A percentile compares a stretch with the other conserved stretches of the same genome.
Evolutionary conservation across 2,888 invertebrate genomes (phyloP).

Genomic region (Ectropis crepuscularia): DNA sequence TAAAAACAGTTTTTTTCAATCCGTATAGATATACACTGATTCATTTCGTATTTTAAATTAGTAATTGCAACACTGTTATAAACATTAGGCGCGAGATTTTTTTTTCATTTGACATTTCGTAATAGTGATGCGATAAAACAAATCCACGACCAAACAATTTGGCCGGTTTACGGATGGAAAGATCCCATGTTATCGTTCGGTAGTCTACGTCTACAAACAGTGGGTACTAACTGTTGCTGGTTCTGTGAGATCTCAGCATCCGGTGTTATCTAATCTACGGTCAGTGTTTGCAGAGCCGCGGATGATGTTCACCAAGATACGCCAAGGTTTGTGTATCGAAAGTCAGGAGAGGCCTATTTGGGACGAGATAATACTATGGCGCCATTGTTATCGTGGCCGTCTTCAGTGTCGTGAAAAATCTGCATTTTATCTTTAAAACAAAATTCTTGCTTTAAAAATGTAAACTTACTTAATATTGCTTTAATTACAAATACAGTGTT

Average conservation of each 20-base stretch:
- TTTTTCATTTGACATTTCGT: neutral
- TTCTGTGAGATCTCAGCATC: conserved; percentile 65
- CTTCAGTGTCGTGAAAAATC: conserved; percentile 20
- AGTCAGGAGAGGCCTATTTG: conserved; percentile 26
- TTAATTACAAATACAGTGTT: neutral
- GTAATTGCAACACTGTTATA: neutral
- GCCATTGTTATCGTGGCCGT: conserved; percentile 44
- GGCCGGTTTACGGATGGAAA: conserved; percentile 46
- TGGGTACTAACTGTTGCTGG: conserved; percentile 49
- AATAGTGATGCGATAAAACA: conserved; percentile 16
- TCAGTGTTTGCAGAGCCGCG: conserved; percentile 72
- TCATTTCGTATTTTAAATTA: neutral
- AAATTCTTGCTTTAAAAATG: neutral
- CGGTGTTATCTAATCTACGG: conserved; percentile 82
- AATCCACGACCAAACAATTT: conserved; percentile 14
- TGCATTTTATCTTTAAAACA: conserved; percentile 21
- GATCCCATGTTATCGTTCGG: conserved; percentile 56
- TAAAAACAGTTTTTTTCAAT: too few relatives aligned
- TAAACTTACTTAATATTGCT: too few relatives aligned
- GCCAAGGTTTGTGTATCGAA: conserved; percentile 42
- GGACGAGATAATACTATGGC: conserved; percentile 52
- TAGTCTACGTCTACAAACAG: conserved; percentile 42
- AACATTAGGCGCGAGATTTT: conserved; percentile 6
- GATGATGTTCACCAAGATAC: conserved; percentile 71
- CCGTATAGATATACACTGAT: neutral